These are phyloP conservation scores for Synergus itoensis DNA, from an alignment of 2,888 invertebrate species.

Conservation along the genomic window DNA sequence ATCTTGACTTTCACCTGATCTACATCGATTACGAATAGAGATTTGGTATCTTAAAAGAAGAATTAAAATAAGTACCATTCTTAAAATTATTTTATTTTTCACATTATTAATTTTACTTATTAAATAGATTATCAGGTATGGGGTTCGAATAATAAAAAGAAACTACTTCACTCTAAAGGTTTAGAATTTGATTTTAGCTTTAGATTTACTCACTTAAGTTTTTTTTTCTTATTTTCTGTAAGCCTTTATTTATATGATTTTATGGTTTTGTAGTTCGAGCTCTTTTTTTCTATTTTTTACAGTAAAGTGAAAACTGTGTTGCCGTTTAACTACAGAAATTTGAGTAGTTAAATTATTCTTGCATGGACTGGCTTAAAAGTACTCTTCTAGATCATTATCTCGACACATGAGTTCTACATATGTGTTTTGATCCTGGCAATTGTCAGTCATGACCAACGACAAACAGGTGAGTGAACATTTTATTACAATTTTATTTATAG, in stretches of 20 bases:
- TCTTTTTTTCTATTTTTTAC: constrained; percentile 61
- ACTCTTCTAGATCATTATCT: constrained; percentile 47
- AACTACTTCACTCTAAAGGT: not conserved
- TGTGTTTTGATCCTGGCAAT: constrained; percentile 54
- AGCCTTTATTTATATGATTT: constrained; percentile 48
- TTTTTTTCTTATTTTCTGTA: not conserved
- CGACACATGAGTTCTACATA: constrained; percentile 58
- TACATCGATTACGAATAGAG: not conserved
- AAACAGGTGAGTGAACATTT: constrained; percentile 71
- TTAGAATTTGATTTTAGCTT: not conserved
- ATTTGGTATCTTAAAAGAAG: not conserved
- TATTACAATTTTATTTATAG: constrained; percentile 28
- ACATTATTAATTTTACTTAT: too few relatives aligned
- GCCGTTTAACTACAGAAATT: constrained; percentile 42
- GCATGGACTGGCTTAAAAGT: constrained; percentile 63
- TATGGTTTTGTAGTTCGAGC: constrained; percentile 56
- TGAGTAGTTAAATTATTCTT: constrained; percentile 59
- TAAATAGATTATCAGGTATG: not conserved
- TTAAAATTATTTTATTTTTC: too few relatives aligned
- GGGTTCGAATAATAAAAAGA: not conserved
- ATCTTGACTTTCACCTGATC: constrained; percentile 10
- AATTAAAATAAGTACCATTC: not conserved
- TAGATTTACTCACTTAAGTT: not conserved
- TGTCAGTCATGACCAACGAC: constrained; percentile 73
- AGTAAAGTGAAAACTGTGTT: constrained; percentile 57